Evolutionary conservation across 2,888 invertebrate genomes (phyloP).

Genomic region (Cordylochernes scorpioides): DNA sequence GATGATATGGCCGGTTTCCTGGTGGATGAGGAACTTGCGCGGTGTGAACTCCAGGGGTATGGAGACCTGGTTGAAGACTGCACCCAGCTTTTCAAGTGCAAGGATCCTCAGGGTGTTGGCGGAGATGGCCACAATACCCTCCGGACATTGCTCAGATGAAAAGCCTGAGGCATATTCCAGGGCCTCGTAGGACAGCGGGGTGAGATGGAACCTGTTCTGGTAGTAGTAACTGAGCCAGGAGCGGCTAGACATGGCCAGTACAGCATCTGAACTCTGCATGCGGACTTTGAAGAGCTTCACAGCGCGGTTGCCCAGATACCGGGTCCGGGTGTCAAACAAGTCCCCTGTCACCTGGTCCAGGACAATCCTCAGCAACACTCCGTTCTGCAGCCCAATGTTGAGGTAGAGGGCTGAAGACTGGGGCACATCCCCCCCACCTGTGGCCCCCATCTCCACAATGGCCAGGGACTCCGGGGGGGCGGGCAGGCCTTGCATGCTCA

Average conservation of each 20-base stretch:
- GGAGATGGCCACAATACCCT: conserved; percentile 95
- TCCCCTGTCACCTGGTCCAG: conserved; percentile 42
- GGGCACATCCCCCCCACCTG: conserved; percentile 26
- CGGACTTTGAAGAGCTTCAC: conserved; percentile 84
- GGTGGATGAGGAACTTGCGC: conserved; percentile 70
- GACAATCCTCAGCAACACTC: conserved; percentile 29
- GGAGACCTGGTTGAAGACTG: conserved; percentile 69
- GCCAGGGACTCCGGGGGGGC: conserved; percentile 87
- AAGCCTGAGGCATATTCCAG: conserved; percentile 94
- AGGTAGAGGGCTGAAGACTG: conserved; percentile 53
- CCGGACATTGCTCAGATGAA: conserved; percentile 79
- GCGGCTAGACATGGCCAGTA: conserved; percentile 80
- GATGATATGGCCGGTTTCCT: conserved; percentile 62
- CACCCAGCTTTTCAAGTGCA: conserved; percentile 88
- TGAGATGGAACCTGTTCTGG: conserved; percentile 77
- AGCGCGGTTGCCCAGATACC: conserved; percentile 80
- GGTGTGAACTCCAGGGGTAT: conserved; percentile 86
- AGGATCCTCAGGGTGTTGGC: conserved; percentile 88
- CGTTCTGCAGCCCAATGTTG: conserved; percentile 67
- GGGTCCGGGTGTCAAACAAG: conserved; percentile 79
- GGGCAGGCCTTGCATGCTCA: conserved; percentile 87
- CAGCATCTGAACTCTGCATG: conserved; percentile 87
- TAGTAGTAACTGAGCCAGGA: conserved; percentile 96
- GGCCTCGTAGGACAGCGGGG: conserved; percentile 82
- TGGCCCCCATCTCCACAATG: conserved; percentile 64